Evolutionary conservation across 2,797 vertebrate species (phyloP).

Genomic region (Hozukius guyotensis): DNA sequence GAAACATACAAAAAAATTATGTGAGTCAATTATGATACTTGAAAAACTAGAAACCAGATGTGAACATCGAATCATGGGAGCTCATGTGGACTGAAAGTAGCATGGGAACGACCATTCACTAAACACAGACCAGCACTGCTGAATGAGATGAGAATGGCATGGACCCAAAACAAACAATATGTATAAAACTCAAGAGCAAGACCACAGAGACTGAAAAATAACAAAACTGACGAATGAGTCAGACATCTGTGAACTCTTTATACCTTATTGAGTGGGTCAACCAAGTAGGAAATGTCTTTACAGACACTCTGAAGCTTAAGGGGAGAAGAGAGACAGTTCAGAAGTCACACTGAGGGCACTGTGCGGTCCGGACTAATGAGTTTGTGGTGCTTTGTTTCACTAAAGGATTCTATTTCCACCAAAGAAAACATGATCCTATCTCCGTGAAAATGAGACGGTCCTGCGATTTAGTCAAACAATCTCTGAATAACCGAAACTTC

Average conservation of each 20-base stretch:
- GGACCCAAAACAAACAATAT: constrained; percentile 43
- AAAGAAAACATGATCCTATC: background rate
- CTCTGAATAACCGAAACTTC: background rate
- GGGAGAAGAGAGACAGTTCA: constrained; percentile 71
- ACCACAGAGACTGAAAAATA: constrained; percentile 14
- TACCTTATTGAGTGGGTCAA: constrained; percentile 87
- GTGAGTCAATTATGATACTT: background rate
- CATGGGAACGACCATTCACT: constrained; percentile 24
- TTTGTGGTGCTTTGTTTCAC: constrained; percentile 1
- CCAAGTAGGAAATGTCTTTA: constrained; percentile 88
- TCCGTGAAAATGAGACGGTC: background rate
- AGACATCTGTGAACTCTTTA: constrained; percentile 16
- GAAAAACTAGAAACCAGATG: background rate
- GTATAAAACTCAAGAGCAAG: constrained; percentile 28
- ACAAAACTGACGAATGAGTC: constrained; percentile 25
- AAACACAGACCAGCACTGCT: constrained; percentile 25
- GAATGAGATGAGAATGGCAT: constrained; percentile 35
- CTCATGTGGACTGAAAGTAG: background rate
- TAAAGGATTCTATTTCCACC: background rate
- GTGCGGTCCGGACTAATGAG: background rate
- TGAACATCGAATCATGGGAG: constrained; percentile 17
- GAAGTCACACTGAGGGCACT: constrained; percentile 19
- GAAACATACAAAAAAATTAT: background rate
- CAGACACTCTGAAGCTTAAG: constrained; percentile 85
- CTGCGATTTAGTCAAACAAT: background rate